Conservation (phyloP, 2,797 vertebrate species). For the Aldrovandia affinis region DNA sequence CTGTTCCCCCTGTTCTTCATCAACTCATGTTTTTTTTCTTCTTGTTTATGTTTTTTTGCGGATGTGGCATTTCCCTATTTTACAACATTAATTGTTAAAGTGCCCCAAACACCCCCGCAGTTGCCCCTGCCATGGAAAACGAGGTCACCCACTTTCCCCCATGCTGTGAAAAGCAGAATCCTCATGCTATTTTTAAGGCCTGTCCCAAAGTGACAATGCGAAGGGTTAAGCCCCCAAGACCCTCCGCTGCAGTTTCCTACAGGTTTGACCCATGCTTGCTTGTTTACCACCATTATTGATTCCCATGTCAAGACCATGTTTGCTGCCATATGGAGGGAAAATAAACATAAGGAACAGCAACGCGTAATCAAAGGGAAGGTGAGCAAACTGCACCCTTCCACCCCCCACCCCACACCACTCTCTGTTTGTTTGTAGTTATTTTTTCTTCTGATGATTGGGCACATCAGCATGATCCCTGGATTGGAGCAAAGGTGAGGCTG, state of each 20-base stretch:
- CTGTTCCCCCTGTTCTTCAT: background rate
- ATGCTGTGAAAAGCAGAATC: background rate
- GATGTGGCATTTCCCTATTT: too few species aligned
- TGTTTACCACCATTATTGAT: background rate
- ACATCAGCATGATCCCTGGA: background rate
- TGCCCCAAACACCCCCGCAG: too few species aligned
- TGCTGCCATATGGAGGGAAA: background rate
- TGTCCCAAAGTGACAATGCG: background rate
- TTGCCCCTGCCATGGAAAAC: too few species aligned
- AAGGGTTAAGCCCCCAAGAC: too few species aligned
- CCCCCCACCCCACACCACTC: background rate
- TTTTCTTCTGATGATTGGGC: background rate
- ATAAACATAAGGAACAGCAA: background rate
- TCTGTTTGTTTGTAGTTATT: background rate
- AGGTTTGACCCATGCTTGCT: background rate
- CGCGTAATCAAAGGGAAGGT: background rate
- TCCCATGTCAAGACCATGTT: background rate
- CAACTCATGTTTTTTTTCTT: background rate
- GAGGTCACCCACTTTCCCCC: too few species aligned
- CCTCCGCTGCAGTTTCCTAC: background rate
- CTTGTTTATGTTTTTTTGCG: too few species aligned
- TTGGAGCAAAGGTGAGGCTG: background rate
- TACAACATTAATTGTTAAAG: too few species aligned
- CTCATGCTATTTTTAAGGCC: background rate
- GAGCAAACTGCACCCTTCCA: background rate